Percentiles rank a stretch among this genome's conserved stretches.
Conservation (phyloP, 1,140 invertebrate genomes). For the Hylyphantes graminicola region DNA sequence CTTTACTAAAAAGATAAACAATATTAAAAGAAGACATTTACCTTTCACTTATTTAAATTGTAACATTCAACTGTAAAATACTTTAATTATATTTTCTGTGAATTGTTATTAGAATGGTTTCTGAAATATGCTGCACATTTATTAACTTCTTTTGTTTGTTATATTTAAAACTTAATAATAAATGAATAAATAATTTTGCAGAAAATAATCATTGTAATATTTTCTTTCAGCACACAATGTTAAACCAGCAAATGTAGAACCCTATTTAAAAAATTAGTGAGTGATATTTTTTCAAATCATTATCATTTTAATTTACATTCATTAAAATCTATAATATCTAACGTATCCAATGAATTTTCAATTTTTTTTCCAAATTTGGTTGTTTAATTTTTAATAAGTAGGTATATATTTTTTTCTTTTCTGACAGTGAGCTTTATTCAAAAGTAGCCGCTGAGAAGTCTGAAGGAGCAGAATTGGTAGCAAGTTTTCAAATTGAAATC, state of each 20-base stretch:
- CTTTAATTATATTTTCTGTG: no score
- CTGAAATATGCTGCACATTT: no score
- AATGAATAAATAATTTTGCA: not conserved
- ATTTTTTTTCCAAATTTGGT: no score
- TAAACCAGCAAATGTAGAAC: conserved; percentile 83
- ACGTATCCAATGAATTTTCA: no score
- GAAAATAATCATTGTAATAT: not conserved
- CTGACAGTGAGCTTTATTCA: conserved; percentile 78
- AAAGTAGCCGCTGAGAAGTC: conserved; percentile 63
- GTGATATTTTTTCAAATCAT: conserved; percentile 69
- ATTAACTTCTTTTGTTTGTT: not conserved
- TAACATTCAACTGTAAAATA: no score
- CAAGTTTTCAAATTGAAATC: conserved; percentile 80
- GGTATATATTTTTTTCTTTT: no score
- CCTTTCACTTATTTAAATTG: no score
- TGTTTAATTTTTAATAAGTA: no score
- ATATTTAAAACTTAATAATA: not conserved
- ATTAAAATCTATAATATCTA: conserved; percentile 35
- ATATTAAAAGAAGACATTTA: no score
- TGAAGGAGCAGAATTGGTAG: conserved; percentile 69
- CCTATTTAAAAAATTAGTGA: conserved; percentile 92
- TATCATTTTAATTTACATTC: conserved; percentile 66
- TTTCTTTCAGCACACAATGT: conserved; percentile 82
- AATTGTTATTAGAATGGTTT: no score
- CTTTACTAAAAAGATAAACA: no score